phyloP scores from a whole-genome alignment of 2,888 invertebrate genomes.

The Synergus gifuensis region DNA sequence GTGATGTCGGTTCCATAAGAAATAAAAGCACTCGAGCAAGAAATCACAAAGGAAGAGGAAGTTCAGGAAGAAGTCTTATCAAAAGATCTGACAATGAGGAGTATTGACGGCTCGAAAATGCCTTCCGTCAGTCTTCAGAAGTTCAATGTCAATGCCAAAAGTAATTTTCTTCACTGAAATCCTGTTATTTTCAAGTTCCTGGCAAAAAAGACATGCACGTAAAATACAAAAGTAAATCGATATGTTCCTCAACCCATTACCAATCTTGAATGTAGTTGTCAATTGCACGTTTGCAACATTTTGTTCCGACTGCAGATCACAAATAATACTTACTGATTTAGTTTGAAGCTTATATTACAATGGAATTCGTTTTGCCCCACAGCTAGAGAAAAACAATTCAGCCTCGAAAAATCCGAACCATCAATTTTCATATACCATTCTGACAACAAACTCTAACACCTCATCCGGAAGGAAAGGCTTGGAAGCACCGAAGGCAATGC shows the following conservation, averaged over 20 bases:
- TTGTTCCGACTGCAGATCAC: no score
- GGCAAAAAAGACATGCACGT: background rate
- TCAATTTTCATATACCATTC: background rate
- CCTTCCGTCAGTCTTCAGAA: background rate
- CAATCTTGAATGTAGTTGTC: no score
- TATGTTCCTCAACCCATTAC: no score
- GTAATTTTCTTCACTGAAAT: background rate
- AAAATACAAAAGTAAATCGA: no score
- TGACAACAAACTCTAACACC: background rate
- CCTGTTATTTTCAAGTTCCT: background rate
- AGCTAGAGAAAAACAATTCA: no score
- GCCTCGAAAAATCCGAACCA: background rate
- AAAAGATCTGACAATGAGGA: slow-evolving; percentile 18
- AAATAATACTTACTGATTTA: no score
- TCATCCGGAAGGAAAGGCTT: slow-evolving; percentile 3
- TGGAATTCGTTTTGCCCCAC: no score
- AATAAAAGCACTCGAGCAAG: slow-evolving; percentile 9
- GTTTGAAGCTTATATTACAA: no score
- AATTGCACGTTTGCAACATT: no score
- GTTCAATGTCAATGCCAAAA: slow-evolving; percentile 7
- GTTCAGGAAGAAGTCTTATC: slow-evolving; percentile 13
- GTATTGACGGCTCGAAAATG: slow-evolving; percentile 6
- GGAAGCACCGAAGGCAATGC: background rate
- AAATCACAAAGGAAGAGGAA: slow-evolving; percentile 33
- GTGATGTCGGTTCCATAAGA: slow-evolving; percentile 15